phyloP scores from a whole-genome alignment of 2,888 invertebrate species.

The Mythimna pallens region DNA sequence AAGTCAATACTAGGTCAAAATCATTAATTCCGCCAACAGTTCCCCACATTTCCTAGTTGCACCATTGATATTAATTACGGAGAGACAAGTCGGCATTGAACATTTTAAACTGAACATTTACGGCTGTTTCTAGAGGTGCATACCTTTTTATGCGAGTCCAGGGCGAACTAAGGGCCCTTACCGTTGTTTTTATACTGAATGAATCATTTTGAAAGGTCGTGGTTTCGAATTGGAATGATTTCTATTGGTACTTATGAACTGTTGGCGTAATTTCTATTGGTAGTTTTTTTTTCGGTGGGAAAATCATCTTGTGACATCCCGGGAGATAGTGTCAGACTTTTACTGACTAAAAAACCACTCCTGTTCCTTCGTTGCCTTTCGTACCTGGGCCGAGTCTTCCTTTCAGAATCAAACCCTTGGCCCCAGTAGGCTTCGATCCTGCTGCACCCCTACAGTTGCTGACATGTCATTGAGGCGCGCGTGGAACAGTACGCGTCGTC shows the following conservation, averaged over 20 bases:
- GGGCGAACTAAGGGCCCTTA: constrained; percentile 41
- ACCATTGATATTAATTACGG: constrained; percentile 58
- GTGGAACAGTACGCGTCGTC: no score
- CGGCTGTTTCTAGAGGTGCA: constrained; percentile 53
- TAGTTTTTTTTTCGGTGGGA: no score
- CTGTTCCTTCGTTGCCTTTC: no score
- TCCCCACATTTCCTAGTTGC: constrained; percentile 9
- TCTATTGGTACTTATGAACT: constrained; percentile 11
- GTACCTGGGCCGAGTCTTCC: no score
- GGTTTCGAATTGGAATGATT: constrained; percentile 3
- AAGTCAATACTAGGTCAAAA: constrained; percentile 6
- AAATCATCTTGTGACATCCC: no score
- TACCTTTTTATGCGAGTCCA: constrained; percentile 51
- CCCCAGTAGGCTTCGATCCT: no score
- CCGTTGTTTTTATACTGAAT: constrained; percentile 45
- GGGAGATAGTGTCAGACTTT: no score
- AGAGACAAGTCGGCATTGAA: constrained; percentile 28
- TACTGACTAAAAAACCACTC: no score
- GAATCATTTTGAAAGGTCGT: constrained; percentile 12
- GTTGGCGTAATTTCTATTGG: no score
- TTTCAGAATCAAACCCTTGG: no score
- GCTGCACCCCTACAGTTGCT: no score
- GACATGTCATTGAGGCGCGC: no score
- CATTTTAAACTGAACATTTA: constrained; percentile 56
- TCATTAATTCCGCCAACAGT: constrained; percentile 12